These are phyloP conservation scores for Sphaeramia orbicularis DNA, from an alignment of 2,797 vertebrate species.

Conservation along the genomic window DNA sequence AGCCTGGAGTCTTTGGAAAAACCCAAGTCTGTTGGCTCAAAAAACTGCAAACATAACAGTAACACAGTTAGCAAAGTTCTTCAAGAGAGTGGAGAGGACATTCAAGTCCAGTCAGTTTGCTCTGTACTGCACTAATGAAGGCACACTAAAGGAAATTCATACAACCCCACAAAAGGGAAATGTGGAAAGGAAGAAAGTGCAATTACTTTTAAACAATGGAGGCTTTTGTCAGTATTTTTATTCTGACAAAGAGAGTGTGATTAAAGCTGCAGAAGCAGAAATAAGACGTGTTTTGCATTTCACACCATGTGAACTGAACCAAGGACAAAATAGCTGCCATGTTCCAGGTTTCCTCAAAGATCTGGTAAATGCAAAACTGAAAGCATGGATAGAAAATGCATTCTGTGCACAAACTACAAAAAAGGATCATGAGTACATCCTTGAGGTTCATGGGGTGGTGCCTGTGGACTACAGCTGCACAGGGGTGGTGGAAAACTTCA, in stretches of 20 bases:
- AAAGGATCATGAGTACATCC: conserved; percentile 42
- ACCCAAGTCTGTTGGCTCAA: not conserved
- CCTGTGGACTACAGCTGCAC: conserved; percentile 75
- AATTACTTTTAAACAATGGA: conserved; percentile 36
- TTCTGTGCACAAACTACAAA: conserved; percentile 48
- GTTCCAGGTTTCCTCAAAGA: conserved; percentile 66
- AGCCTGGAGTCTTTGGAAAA: not conserved
- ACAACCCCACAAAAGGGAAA: not conserved
- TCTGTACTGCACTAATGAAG: conserved; percentile 12
- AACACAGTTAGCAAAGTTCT: conserved; percentile 47
- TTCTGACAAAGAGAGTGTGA: not conserved
- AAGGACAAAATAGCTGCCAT: conserved; percentile 11
- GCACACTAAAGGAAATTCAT: conserved; percentile 14
- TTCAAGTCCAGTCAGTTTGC: conserved; percentile 32
- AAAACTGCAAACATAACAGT: not conserved
- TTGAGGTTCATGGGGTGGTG: conserved; percentile 39
- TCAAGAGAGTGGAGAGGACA: conserved; percentile 23
- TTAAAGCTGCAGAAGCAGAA: conserved; percentile 32
- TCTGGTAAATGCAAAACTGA: conserved; percentile 54
- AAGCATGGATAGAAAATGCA: conserved; percentile 77
- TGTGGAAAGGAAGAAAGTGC: not conserved
- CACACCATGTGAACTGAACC: conserved; percentile 52
- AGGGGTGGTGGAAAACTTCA: conserved; percentile 75
- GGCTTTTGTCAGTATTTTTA: conserved; percentile 58
- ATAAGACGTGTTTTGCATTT: conserved; percentile 22